Evolutionary conservation across 2,888 invertebrate species (phyloP).

Genomic region (Nasonia oneida): DNA sequence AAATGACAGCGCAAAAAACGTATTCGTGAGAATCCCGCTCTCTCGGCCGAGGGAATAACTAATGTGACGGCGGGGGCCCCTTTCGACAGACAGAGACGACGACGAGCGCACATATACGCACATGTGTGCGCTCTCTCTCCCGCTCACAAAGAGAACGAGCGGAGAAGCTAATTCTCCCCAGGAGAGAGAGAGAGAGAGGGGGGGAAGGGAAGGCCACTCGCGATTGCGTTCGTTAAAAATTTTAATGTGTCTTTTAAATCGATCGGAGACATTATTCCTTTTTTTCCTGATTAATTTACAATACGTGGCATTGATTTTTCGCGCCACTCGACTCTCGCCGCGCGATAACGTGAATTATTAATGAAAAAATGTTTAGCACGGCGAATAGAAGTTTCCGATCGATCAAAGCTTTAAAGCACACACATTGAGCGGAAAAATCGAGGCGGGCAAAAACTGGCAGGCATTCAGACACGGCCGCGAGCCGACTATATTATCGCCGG

Average conservation of each 20-base stretch:
- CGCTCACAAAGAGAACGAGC: slow-evolving; percentile 15
- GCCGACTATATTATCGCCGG: slow-evolving; percentile 65
- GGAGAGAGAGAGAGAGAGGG: slow-evolving; percentile 27
- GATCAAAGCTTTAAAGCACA: slow-evolving; percentile 26
- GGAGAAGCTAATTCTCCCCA: slow-evolving; percentile 60
- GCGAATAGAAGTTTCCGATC: neutral
- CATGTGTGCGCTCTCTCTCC: neutral
- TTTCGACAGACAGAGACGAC: slow-evolving; percentile 45
- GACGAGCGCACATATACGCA: neutral
- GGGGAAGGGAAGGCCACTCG: neutral
- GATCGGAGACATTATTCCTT: slow-evolving; percentile 40
- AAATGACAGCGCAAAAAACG: slow-evolving; percentile 78
- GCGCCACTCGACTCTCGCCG: neutral
- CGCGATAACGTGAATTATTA: neutral
- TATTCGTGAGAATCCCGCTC: slow-evolving; percentile 73
- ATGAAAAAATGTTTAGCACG: neutral
- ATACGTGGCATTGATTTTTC: neutral
- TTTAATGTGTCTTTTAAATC: slow-evolving; percentile 56
- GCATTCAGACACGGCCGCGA: slow-evolving; percentile 8
- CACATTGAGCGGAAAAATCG: neutral
- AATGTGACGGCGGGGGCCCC: slow-evolving; percentile 58
- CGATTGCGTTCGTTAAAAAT: slow-evolving; percentile 54
- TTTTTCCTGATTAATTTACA: slow-evolving; percentile 16
- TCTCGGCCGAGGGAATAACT: slow-evolving; percentile 65
- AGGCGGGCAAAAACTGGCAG: slow-evolving; percentile 25